Evolutionary conservation across 35 echinoderm and acorn worm genomes (phyloP).

Genomic region (Heliocidaris tuberculata): DNA sequence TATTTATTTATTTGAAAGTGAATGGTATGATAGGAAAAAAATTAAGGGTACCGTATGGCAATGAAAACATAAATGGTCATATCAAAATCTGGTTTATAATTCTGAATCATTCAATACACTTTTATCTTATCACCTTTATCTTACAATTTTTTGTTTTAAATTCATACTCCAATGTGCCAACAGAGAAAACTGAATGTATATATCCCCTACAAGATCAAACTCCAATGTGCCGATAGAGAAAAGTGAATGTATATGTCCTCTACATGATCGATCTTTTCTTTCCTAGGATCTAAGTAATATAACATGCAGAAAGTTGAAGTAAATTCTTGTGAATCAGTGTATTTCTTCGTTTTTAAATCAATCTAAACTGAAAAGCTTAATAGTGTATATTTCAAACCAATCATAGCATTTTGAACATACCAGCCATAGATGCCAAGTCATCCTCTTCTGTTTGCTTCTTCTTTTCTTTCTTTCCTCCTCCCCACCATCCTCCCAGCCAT

Average conservation of each 20-base stretch:
- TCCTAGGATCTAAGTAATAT: not conserved
- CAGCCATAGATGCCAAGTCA: constrained; percentile 59
- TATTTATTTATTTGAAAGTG: too few relatives aligned
- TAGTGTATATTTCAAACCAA: too few relatives aligned
- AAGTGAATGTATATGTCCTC: not conserved
- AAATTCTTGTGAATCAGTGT: not conserved
- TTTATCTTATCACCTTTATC: too few relatives aligned
- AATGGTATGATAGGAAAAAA: not conserved
- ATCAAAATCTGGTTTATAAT: not conserved
- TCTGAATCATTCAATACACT: not conserved
- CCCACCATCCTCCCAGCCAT: constrained; percentile 89
- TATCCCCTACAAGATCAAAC: not conserved
- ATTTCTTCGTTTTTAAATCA: too few relatives aligned
- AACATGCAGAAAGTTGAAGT: not conserved
- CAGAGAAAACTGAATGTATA: not conserved
- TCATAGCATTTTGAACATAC: not conserved
- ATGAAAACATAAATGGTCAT: not conserved
- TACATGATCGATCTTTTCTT: not conserved
- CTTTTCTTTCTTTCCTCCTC: constrained; percentile 83
- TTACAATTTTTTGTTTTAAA: too few relatives aligned
- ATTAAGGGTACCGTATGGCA: not conserved
- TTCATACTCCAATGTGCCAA: too few relatives aligned
- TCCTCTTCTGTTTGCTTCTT: constrained; percentile 69
- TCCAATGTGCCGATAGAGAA: too few relatives aligned
- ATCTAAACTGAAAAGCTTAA: too few relatives aligned